phyloP scores from a whole-genome alignment of 2,888 invertebrate species.

The Bellardia pandia region DNA sequence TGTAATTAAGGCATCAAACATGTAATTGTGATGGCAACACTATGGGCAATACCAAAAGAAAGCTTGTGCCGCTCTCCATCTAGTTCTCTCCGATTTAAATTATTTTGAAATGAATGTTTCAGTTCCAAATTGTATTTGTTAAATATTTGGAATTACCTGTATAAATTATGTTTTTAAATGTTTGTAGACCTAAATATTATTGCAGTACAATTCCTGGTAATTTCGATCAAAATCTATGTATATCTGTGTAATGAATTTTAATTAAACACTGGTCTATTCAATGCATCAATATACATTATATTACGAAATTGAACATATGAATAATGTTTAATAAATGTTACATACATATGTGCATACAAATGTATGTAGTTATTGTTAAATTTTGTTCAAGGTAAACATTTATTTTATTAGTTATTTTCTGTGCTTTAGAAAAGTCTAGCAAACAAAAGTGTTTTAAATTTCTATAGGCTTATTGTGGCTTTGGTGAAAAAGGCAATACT shows the following conservation, averaged over 20 bases:
- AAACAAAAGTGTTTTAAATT: background rate
- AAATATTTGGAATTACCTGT: background rate
- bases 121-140: background rate
- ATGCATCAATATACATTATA: too few species aligned
- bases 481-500: background rate
- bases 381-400: slow-evolving; percentile 9
- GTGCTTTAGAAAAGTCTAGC: too few species aligned
- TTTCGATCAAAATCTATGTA: too few species aligned
- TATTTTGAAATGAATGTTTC: background rate
- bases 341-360: background rate
- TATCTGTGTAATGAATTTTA: too few species aligned
- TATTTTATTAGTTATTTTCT: background rate
- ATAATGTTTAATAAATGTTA: too few species aligned
- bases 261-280: too few species aligned
- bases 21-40: too few species aligned
- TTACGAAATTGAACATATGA: too few species aligned
- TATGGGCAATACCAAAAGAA: background rate
- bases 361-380: background rate
- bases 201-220: too few species aligned
- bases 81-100: background rate
- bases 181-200: background rate
- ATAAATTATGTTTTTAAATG: background rate
- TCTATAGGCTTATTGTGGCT: background rate
- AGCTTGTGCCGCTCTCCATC: slow-evolving; percentile 12
- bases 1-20: too few species aligned